Conservation (phyloP, 2,888 invertebrate species). For the Lepidochrysops patricia region DNA sequence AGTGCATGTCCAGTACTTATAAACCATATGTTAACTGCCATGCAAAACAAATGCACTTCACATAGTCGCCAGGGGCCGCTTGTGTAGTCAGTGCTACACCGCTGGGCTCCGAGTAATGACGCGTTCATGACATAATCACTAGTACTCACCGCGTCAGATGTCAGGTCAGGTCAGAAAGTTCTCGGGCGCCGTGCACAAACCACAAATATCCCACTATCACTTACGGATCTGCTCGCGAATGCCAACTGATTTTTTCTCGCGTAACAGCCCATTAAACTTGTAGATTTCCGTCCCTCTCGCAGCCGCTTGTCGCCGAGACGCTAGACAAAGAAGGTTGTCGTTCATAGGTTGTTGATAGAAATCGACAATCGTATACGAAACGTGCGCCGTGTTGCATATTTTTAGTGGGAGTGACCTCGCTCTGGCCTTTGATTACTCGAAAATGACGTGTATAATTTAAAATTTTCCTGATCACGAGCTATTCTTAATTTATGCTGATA, state of each 20-base stretch:
- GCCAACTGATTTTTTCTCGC: conserved; percentile 74
- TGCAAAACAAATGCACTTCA: not conserved
- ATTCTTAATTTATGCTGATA: too few species aligned
- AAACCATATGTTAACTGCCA: not conserved
- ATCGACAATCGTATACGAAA: conserved; percentile 72
- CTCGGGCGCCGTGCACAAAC: conserved; percentile 37
- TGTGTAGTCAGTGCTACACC: not conserved
- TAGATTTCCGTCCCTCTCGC: conserved; percentile 72
- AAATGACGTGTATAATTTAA: conserved; percentile 22
- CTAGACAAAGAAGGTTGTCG: conserved; percentile 74
- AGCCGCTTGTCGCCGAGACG: conserved; percentile 53
- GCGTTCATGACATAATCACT: not conserved
- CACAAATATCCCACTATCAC: conserved; percentile 65
- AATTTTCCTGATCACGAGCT: too few species aligned
- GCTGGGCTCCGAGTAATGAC: not conserved
- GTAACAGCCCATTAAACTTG: conserved; percentile 75
- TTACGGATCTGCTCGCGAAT: conserved; percentile 73
- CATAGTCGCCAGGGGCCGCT: not conserved
- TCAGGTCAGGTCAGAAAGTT: conserved; percentile 13
- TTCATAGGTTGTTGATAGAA: conserved; percentile 76
- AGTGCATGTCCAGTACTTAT: not conserved
- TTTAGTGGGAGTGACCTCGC: conserved; percentile 58
- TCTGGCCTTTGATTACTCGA: not conserved
- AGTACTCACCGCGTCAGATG: not conserved
- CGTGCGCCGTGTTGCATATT: conserved; percentile 71